Base-by-base conservation (phyloP, 2,888 invertebrate genomes). In the Synergus laeviventris region DNA sequence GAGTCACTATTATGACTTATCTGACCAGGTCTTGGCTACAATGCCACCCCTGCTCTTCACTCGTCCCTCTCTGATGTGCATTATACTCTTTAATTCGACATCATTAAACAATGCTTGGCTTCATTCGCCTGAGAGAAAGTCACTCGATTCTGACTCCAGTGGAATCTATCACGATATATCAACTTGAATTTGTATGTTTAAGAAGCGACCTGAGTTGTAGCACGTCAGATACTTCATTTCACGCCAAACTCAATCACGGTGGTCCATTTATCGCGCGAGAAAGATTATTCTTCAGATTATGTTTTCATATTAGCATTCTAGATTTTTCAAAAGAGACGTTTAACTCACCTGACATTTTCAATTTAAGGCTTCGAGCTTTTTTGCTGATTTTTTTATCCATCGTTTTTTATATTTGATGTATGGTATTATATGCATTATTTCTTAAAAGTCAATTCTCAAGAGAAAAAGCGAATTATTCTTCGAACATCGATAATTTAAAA, bases 1-100 rank as follows among this genome's bases (percentile, higher is more conserved):
- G 81, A 85, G 85, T 88, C 86, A 86, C 88, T 89, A 87, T 88
- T 89, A 88, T 89, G 89, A 89, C 88, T 88, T 89, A 89, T 89
- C 89, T 85, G 85, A 84, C 86, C 83, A 82, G 76, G 79, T 76
- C 75, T 78, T 77, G 66, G 83, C 79, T 84, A 85, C 83, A 86
- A 83, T 83, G 79, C 83, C 81, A 81, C 80, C 77, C 84, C 80
- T 49, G 73, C 73, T 60, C 74, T 56, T 14, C 60, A 60, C 18
- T 73, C 45, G 18, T 56, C 24, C 56, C 24, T 42, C 54, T 64
- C 18, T 31, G 62, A 70, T 74, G 21, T 56, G 73, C 24, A 36
- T n/a, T n/a, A n/a, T 79, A 74, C 62, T 79, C 76, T 81, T 81
- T 83, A 80, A 80, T 84, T 79, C 79, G 81, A 79, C 82, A 82